Base-by-base conservation (phyloP, 1,140 invertebrate genomes). In the Drosophila burlai region DNA sequence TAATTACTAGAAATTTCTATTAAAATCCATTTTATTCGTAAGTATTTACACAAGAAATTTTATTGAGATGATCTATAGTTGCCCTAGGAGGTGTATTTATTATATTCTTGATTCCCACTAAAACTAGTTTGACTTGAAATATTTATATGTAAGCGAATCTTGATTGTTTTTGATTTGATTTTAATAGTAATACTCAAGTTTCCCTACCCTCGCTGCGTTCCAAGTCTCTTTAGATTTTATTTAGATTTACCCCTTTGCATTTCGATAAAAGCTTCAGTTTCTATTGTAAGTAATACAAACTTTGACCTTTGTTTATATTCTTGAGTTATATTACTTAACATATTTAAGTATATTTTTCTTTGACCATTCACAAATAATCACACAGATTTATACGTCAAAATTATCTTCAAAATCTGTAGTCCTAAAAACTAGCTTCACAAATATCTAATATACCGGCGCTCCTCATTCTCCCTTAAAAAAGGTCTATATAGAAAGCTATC, bases 381-480 rank as follows among this genome's bases (percentile, higher is more conserved):
- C 34, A 34, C 18, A 11, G 54, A 38, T n/a, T 72, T 50, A 15
- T n/a, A 59, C 36, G 69, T 50, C 69, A 60, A 73, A 73, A 73
- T 73, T 73, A 9, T 60, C 10, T 29, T 60, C 66, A 3, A 72
- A 72, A 72, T 73, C 45, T 31, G 34, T 71, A 26, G 67, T 71
- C 36, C 31, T 42, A 64, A 29, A 26, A 49, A 63, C n/a, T 40
- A 9, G 61, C 26, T 15, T 40, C 13, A 54, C 24, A 67, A 64
- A n/a, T 67, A 31, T n/a, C 36, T 29, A 31, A 29, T 29, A 58
- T 3, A 26, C 38, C 54, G 26, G 38, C 47, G n/a, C 21, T 49
- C 16, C 15, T 40, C 36, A 6, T 21, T 21, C 13, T 57, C 21
- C 9, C 9, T 15, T 2, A 16, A 3, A n/a, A 6, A n/a, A 38